phyloP scores from a whole-genome alignment of 2,888 invertebrate genomes.

The Heterodera filipjevi region DNA sequence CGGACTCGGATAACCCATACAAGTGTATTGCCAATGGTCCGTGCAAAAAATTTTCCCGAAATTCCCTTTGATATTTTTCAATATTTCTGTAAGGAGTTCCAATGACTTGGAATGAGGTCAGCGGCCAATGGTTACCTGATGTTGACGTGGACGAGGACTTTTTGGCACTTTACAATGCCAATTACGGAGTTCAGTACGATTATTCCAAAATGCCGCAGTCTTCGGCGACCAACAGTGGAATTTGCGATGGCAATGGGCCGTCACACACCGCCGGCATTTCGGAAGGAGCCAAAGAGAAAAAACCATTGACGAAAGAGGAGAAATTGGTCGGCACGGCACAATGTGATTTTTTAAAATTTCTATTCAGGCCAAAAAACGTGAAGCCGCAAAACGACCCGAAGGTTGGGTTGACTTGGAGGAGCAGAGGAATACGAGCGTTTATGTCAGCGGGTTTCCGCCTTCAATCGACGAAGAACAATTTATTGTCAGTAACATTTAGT shows the following conservation, averaged over 20 bases:
- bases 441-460: constrained; percentile 86
- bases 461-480: constrained; percentile 79
- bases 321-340: constrained; percentile 37
- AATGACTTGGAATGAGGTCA: constrained; percentile 69
- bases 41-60: not conserved
- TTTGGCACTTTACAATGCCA: constrained; percentile 92
- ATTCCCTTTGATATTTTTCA: not conserved
- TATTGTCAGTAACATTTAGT: constrained; percentile 39
- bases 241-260: not conserved
- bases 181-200: constrained; percentile 72
- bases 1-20: constrained; percentile 12
- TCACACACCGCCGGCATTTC: not conserved
- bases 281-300: constrained; percentile 36
- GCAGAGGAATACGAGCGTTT: constrained; percentile 88
- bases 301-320: constrained; percentile 48
- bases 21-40: not conserved
- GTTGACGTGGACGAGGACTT: constrained; percentile 87
- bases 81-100: constrained; percentile 71
- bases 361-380: constrained; percentile 43
- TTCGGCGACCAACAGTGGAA: constrained; percentile 33
- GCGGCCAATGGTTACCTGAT: constrained; percentile 44
- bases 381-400: constrained; percentile 34
- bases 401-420: constrained; percentile 93
- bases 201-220: constrained; percentile 44
- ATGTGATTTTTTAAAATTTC: not conserved